Base-by-base conservation (phyloP, 2,113 vertebrate species). In the Laterallus jamaicensis region DNA sequence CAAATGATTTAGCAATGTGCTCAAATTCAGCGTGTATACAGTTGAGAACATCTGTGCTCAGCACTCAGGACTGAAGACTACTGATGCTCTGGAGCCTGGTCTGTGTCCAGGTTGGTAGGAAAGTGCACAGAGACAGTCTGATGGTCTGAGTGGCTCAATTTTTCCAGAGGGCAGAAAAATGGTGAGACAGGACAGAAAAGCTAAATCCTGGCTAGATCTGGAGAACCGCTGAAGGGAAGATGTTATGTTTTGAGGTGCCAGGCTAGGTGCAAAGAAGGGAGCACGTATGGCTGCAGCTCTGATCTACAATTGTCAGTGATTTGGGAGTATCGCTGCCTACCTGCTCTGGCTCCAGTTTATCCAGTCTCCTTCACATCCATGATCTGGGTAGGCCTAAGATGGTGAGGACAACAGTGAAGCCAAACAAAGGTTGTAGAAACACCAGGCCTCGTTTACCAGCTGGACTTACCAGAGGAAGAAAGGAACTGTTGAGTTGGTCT, bases 401-500 rank as follows among this genome's bases (percentile, higher is more conserved):
- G 21, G 15, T 24, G 12, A 73, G 52, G 24, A 44, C 60, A 66
- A 47, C 52, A 62, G 39, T 15, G 3, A 73, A 50, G 19, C 67
- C 60, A 56, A 40, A 31, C 39, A 68, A 88, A 80, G 42, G 15
- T 44, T 75, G 19, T 20, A 50, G 24, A 66, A 35, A 63, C 29
- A 74, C 49, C 54, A 70, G 79, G 49, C 47, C 3, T 78, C 14
- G 17, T 88, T 96, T 66, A 39, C 92, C 88, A 83, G 52, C 92
- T 82, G 49, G 50, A 2, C 21, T 59, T 83, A 44, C 6, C 67
- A 22, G 82, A 82, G 82, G 64, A 86, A 91, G 86, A 91, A 88
- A 67, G 75, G 88, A 93, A 92, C 62, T 92, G 64, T 82, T 49
- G 93, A 96, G 77, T 47, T 90, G 52, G 82, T 35, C 78, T 95